Percentiles rank a stretch among this genome's conserved stretches.
Conservation (phyloP, 2,888 invertebrate genomes). For the Elaeidobius kamerunicus region DNA sequence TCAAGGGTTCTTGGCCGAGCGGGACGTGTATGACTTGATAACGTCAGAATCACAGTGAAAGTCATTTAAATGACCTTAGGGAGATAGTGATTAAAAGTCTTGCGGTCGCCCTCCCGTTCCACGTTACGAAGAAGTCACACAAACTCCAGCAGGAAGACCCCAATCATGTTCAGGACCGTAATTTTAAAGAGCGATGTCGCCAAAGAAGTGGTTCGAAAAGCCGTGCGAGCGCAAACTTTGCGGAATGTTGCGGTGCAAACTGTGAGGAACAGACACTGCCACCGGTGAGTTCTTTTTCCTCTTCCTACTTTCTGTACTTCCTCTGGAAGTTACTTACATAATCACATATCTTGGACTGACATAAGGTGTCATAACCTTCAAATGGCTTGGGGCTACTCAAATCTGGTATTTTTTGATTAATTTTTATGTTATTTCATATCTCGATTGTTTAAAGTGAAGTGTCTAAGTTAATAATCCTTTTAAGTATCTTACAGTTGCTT, state of each 20-base stretch:
- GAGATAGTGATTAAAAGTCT: constrained; percentile 35
- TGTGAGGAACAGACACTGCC: constrained; percentile 55
- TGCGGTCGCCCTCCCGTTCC: constrained; percentile 40
- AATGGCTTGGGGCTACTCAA: neutral
- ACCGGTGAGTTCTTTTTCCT: constrained; percentile 32
- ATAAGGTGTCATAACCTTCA: constrained; percentile 13
- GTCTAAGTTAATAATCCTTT: neutral
- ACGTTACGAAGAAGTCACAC: constrained; percentile 10
- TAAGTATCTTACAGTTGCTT: no score
- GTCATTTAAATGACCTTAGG: constrained; percentile 51
- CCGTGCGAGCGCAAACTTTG: constrained; percentile 56
- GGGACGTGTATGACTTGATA: constrained; percentile 16
- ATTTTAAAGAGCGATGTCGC: constrained; percentile 66
- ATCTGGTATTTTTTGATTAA: neutral
- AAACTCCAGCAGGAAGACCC: neutral
- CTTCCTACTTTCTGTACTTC: neutral
- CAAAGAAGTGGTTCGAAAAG: constrained; percentile 60
- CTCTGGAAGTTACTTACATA: constrained; percentile 11
- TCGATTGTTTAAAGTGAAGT: neutral
- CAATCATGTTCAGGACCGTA: constrained; percentile 70
- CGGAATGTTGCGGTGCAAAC: constrained; percentile 59
- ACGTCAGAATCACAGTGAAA: constrained; percentile 38
- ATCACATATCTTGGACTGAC: constrained; percentile 6
- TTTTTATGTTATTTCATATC: neutral
- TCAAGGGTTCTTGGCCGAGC: neutral